Percentiles rank a stretch among this genome's conserved stretches.
Conservation (phyloP, 2,888 invertebrate species). For the Lissonota sp. region DNA sequence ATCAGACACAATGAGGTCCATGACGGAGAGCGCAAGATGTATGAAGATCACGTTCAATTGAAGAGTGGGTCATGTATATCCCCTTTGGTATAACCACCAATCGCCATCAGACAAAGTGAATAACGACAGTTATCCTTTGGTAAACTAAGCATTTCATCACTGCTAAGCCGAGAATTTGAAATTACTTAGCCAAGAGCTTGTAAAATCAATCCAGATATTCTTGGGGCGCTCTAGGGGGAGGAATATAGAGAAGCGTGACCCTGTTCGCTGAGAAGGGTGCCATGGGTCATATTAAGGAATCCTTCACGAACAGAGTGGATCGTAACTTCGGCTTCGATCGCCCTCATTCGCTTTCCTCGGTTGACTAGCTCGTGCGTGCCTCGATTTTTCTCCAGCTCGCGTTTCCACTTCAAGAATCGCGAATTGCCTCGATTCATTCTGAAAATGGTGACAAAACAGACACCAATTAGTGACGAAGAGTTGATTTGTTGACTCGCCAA, state of each 20-base stretch:
- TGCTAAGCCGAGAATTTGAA: slow-evolving; percentile 4
- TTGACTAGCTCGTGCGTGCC: slow-evolving; percentile 32
- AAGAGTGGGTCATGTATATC: slow-evolving; percentile 64
- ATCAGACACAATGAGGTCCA: slow-evolving; percentile 73
- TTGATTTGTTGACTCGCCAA: not conserved
- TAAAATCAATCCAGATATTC: slow-evolving; percentile 48
- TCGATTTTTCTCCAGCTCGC: slow-evolving; percentile 31
- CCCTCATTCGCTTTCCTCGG: slow-evolving; percentile 37
- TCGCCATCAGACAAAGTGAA: slow-evolving; percentile 39
- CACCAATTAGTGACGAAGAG: not conserved
- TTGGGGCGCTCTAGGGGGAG: not conserved
- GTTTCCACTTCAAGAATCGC: not conserved
- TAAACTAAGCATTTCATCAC: not conserved
- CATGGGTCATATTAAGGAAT: slow-evolving; percentile 21
- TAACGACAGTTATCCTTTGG: slow-evolving; percentile 46
- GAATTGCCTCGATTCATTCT: slow-evolving; percentile 11
- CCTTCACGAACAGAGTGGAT: slow-evolving; percentile 16
- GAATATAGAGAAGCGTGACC: slow-evolving; percentile 6
- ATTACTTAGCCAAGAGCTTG: not conserved
- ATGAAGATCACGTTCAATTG: slow-evolving; percentile 67
- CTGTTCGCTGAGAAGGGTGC: slow-evolving; percentile 14
- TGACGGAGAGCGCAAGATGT: slow-evolving; percentile 58
- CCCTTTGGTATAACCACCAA: slow-evolving; percentile 20
- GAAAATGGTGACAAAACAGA: not conserved
- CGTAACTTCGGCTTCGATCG: slow-evolving; percentile 56